Evolutionary conservation across 1,140 invertebrate genomes (phyloP).

Genomic region (Trialeurodes vaporariorum): DNA sequence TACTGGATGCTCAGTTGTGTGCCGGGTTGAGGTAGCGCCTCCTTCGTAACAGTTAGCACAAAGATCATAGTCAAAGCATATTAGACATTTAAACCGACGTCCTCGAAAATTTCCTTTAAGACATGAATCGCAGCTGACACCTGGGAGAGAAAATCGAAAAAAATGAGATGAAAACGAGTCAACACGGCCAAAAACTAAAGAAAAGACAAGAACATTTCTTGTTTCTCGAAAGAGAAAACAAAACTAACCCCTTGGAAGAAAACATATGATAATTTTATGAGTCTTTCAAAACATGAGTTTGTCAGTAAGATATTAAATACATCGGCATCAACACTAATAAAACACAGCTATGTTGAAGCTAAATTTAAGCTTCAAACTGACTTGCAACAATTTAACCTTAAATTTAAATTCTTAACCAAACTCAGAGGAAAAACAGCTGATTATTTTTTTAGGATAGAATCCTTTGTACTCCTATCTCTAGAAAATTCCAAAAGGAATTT

Average conservation of each 20-base stretch:
- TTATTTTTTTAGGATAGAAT: too few relatives aligned
- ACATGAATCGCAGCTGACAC: constrained; percentile 98
- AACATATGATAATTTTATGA: too few relatives aligned
- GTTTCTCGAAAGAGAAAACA: too few relatives aligned
- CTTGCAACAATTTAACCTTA: too few relatives aligned
- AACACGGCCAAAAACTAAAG: neutral
- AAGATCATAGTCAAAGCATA: constrained; percentile 98
- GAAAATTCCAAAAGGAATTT: too few relatives aligned
- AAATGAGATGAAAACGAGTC: constrained; percentile 10
- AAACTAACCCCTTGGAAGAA: too few relatives aligned
- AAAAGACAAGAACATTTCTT: neutral
- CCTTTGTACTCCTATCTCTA: too few relatives aligned
- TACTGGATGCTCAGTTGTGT: constrained; percentile 92
- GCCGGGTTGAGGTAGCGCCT: constrained; percentile 82
- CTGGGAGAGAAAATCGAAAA: constrained; percentile 41
- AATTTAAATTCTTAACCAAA: too few relatives aligned
- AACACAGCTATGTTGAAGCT: too few relatives aligned
- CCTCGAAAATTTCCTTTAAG: constrained; percentile 95
- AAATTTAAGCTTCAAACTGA: too few relatives aligned
- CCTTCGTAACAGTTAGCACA: constrained; percentile 93
- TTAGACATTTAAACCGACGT: constrained; percentile 93
- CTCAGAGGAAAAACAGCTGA: too few relatives aligned
- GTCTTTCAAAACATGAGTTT: neutral
- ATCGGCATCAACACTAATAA: too few relatives aligned
- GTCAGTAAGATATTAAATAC: neutral